A percentile compares a stretch with the other conserved stretches of the same genome.
Conservation (phyloP, 2,888 invertebrate species). For the Auanema freiburgensis region DNA sequence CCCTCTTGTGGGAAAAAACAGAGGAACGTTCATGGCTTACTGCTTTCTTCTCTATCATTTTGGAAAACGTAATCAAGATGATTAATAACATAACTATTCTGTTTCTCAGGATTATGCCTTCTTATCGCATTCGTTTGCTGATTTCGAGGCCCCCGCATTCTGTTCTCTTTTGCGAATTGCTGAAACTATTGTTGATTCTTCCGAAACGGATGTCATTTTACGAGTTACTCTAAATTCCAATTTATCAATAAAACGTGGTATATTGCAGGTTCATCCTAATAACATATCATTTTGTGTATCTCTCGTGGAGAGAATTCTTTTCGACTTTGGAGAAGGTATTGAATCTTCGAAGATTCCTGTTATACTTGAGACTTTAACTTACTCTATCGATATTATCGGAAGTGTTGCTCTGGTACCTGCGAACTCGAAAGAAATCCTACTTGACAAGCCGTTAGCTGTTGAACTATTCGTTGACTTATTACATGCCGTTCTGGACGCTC, state of each 20-base stretch:
- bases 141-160: slow-evolving; percentile 16
- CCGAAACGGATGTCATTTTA: slow-evolving; percentile 14
- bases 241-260: neutral
- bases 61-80: slow-evolving; percentile 23
- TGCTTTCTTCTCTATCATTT: slow-evolving; percentile 30
- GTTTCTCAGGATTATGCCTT: slow-evolving; percentile 30
- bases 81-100: neutral
- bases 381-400: slow-evolving; percentile 18
- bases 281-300: slow-evolving; percentile 32
- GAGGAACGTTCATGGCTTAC: slow-evolving; percentile 23
- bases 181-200: slow-evolving; percentile 22
- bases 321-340: slow-evolving; percentile 18
- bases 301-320: slow-evolving; percentile 26
- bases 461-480: slow-evolving; percentile 21
- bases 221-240: slow-evolving; percentile 6
- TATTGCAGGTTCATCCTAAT: slow-evolving; percentile 28
- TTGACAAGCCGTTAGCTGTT: slow-evolving; percentile 15
- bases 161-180: slow-evolving; percentile 19
- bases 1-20: slow-evolving; percentile 12
- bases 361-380: slow-evolving; percentile 6
- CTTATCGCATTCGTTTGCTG: slow-evolving; percentile 32
- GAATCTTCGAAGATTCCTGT: neutral
- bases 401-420: slow-evolving; percentile 16
- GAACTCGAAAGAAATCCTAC: slow-evolving; percentile 11
- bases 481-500: slow-evolving; percentile 21